Evolutionary conservation across 2,888 invertebrate genomes (phyloP).

Genomic region (Drosophila prostipennis): DNA sequence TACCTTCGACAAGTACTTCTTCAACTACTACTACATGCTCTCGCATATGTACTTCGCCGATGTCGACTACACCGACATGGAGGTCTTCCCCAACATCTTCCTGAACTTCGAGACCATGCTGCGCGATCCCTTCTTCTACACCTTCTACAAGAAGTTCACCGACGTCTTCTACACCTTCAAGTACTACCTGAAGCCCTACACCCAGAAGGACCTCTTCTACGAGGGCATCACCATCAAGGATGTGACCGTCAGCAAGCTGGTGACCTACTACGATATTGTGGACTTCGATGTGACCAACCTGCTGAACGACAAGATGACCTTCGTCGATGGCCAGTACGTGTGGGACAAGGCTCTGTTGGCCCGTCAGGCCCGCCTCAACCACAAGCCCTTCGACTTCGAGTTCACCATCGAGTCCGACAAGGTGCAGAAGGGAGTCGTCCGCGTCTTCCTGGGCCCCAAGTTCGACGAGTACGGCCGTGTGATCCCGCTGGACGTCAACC

Average conservation of each 20-base stretch:
- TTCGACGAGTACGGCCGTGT: conserved; percentile 86
- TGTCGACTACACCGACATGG: conserved; percentile 63
- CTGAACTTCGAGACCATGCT: conserved; percentile 88
- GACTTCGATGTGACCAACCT: conserved; percentile 88
- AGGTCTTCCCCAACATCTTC: conserved; percentile 85
- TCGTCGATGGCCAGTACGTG: conserved; percentile 82
- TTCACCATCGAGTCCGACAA: conserved; percentile 86
- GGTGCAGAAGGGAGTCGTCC: conserved; percentile 86
- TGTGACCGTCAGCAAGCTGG: conserved; percentile 87
- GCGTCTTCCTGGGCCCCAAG: conserved; percentile 89
- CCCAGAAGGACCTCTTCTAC: conserved; percentile 86
- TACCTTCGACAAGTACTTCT: conserved; percentile 75
- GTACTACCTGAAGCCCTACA: conserved; percentile 86
- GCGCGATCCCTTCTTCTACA: conserved; percentile 90
- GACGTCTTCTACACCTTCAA: conserved; percentile 87
- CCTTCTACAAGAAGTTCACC: conserved; percentile 87
- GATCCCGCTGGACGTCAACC: conserved; percentile 86
- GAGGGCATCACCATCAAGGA: conserved; percentile 87
- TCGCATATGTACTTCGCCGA: conserved; percentile 76
- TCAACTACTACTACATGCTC: conserved; percentile 75
- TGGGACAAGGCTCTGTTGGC: conserved; percentile 84
- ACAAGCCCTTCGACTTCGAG: conserved; percentile 87
- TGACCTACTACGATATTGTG: conserved; percentile 89
- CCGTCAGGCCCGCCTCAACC: conserved; percentile 87
- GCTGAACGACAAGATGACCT: conserved; percentile 85